Conservation (phyloP, 2,888 invertebrate genomes). For the Hylaea fasciaria region DNA sequence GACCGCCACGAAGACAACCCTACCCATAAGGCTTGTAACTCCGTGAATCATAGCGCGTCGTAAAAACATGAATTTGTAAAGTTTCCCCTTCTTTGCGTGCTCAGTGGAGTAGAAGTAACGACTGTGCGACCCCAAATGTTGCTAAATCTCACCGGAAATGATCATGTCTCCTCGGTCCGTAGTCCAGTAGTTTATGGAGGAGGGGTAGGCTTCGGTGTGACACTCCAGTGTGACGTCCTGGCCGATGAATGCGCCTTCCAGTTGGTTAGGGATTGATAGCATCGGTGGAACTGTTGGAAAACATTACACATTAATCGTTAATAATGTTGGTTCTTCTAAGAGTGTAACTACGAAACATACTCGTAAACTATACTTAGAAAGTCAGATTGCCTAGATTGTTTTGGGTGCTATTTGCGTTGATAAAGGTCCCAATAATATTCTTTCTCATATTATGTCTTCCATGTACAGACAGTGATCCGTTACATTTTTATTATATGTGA, state of each 20-base stretch:
- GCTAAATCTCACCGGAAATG: slow-evolving; percentile 90
- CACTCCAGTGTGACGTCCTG: slow-evolving; percentile 95
- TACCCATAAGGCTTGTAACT: slow-evolving; percentile 45
- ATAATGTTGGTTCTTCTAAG: not conserved
- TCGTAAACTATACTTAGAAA: too few relatives aligned
- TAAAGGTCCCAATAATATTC: too few relatives aligned
- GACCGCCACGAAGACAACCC: slow-evolving; percentile 40
- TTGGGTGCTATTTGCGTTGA: too few relatives aligned
- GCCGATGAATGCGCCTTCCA: slow-evolving; percentile 95
- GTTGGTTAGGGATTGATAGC: slow-evolving; percentile 96
- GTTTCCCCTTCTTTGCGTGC: slow-evolving; percentile 48
- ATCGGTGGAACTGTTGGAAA: slow-evolving; percentile 92
- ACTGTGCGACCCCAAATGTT: slow-evolving; percentile 44
- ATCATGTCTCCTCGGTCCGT: slow-evolving; percentile 96
- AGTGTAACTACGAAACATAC: too few relatives aligned
- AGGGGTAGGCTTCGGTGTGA: slow-evolving; percentile 96
- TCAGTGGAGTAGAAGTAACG: slow-evolving; percentile 44
- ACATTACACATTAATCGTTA: not conserved
- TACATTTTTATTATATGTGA: too few relatives aligned
- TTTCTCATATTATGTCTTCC: too few relatives aligned
- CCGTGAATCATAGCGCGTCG: slow-evolving; percentile 48
- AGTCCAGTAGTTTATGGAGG: slow-evolving; percentile 98
- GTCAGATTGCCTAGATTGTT: too few relatives aligned
- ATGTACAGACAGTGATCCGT: too few relatives aligned
- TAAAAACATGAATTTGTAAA: slow-evolving; percentile 49